Percentiles rank a stretch among this genome's conserved stretches.
These are phyloP conservation scores for Eilema depressum DNA, from an alignment of 2,888 invertebrate species.

Conservation along the genomic window DNA sequence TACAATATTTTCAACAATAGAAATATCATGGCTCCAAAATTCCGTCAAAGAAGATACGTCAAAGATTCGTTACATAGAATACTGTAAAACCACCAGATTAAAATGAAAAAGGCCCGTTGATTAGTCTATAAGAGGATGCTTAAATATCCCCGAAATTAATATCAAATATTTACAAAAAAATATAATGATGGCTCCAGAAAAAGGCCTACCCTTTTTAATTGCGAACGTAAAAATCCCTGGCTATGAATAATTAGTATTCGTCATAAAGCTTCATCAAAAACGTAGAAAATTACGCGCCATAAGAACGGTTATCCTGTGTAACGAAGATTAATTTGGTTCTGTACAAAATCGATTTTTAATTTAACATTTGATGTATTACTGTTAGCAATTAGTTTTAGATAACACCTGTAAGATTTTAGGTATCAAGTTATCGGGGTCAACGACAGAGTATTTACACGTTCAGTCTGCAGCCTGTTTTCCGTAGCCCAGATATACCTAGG, in stretches of 20 bases:
- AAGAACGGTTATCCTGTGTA: conserved; percentile 48
- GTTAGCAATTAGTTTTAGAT: neutral
- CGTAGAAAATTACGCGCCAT: conserved; percentile 36
- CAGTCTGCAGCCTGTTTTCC: too few species aligned
- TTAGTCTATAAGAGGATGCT: conserved; percentile 2
- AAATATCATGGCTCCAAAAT: neutral
- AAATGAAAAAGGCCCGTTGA: neutral
- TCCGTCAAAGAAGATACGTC: neutral
- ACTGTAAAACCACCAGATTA: conserved; percentile 7
- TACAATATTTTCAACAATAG: neutral
- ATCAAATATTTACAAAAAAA: conserved; percentile 14
- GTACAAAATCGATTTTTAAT: conserved; percentile 68
- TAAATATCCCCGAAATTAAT: conserved; percentile 7
- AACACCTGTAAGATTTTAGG: too few species aligned
- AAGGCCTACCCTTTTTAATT: conserved; percentile 20
- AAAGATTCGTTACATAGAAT: neutral
- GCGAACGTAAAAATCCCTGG: conserved; percentile 13
- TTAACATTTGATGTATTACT: conserved; percentile 49
- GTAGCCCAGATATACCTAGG: too few species aligned
- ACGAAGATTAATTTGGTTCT: conserved; percentile 66
- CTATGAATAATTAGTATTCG: conserved; percentile 33
- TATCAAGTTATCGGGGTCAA: too few species aligned
- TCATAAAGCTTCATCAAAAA: conserved; percentile 29
- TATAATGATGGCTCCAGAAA: conserved; percentile 6
- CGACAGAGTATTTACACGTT: too few species aligned